phyloP scores from a whole-genome alignment of 2,113 vertebrate species.

The Cathartes aura region DNA sequence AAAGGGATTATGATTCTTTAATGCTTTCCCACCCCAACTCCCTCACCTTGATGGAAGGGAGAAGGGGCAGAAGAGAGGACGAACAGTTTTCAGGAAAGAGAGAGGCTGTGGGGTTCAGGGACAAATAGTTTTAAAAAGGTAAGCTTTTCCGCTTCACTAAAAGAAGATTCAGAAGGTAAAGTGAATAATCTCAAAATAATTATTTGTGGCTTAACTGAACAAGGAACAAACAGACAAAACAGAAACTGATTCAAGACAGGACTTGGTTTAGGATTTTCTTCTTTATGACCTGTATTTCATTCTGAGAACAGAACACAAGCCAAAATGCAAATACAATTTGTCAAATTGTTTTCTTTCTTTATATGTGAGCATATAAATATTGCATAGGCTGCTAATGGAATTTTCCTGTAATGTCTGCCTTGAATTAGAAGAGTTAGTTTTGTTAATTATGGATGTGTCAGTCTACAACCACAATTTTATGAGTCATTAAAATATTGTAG shows the following conservation, averaged over 20 bases:
- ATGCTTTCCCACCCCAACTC: not conserved
- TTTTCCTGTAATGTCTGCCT: not conserved
- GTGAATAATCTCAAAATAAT: not conserved
- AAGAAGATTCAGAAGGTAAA: not conserved
- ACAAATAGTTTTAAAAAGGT: not conserved
- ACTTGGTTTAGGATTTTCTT: not conserved
- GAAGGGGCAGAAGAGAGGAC: not conserved
- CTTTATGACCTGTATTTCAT: not conserved
- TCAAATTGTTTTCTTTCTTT: not conserved
- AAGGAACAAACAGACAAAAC: not conserved
- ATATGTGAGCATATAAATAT: not conserved
- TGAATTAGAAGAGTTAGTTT: not conserved
- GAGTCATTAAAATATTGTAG: not conserved
- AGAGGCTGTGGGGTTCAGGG: not conserved
- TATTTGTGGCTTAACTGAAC: not conserved
- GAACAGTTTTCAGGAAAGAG: not conserved
- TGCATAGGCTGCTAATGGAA: not conserved
- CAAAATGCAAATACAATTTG: not conserved
- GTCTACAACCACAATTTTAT: not conserved
- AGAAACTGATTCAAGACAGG: not conserved
- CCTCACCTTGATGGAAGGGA: not conserved
- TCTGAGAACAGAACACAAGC: not conserved
- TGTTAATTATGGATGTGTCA: conserved; percentile 11
- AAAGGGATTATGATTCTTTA: not conserved
- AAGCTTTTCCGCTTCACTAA: not conserved